Evolutionary conservation across 2,888 invertebrate genomes (phyloP).

Genomic region (Synanthedon vespiformis): DNA sequence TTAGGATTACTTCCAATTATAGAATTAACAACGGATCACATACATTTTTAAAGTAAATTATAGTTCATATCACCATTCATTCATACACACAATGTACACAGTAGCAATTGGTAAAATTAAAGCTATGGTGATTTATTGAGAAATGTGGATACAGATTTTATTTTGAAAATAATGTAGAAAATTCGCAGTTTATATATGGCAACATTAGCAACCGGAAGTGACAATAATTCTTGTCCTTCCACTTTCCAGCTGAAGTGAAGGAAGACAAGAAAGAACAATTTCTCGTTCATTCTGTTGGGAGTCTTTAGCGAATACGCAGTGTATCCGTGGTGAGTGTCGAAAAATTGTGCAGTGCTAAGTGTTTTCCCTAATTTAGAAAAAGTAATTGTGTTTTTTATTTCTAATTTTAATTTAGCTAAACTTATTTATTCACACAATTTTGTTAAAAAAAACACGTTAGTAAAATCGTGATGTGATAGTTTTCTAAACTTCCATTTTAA

Average conservation of each 20-base stretch:
- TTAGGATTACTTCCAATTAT: too few species aligned
- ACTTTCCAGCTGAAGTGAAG: constrained; percentile 39
- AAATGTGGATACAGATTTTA: too few species aligned
- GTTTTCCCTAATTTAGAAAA: not conserved
- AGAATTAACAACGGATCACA: too few species aligned
- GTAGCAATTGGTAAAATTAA: too few species aligned
- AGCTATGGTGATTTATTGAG: too few species aligned
- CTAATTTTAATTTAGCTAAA: not conserved
- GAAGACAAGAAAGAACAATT: constrained; percentile 54
- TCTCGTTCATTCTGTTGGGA: constrained; percentile 77
- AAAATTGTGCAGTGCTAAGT: constrained; percentile 50
- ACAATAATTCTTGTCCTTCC: constrained; percentile 43
- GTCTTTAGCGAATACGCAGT: constrained; percentile 75
- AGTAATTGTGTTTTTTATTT: constrained; percentile 5
- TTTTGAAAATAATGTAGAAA: too few species aligned
- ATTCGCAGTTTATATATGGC: constrained; percentile 9
- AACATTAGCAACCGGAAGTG: constrained; percentile 50
- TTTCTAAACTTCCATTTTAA: constrained; percentile 4
- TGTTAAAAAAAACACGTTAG: not conserved
- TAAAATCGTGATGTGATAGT: constrained; percentile 8
- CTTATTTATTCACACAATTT: not conserved
- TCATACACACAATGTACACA: too few species aligned
- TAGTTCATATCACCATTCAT: too few species aligned
- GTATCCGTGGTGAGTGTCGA: constrained; percentile 69
- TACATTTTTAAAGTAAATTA: too few species aligned